Evolutionary conservation across 2,113 vertebrate species (phyloP).

Genomic region (Phrynosoma blainvillii): DNA sequence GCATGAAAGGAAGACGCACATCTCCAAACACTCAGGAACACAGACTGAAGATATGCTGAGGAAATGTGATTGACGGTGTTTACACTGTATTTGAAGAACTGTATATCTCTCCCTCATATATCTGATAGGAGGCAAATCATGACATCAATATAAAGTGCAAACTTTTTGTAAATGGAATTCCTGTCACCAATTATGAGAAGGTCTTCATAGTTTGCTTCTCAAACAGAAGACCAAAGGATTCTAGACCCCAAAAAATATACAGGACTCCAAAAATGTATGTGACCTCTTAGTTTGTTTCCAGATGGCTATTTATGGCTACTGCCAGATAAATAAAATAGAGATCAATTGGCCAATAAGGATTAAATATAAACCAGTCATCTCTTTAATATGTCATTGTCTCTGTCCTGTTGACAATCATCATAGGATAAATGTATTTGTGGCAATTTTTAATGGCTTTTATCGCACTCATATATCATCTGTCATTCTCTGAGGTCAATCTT

Average conservation of each 20-base stretch:
- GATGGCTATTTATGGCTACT: no score
- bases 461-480: neutral
- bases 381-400: neutral
- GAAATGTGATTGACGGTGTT: neutral
- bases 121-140: neutral
- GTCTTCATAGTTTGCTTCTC: neutral
- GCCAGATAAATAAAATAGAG: neutral
- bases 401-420: neutral
- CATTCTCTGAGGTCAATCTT: neutral
- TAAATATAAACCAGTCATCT: neutral
- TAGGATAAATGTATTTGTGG: neutral
- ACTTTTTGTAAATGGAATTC: neutral
- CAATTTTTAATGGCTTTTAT: neutral
- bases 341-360: neutral
- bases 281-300: neutral
- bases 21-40: neutral
- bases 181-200: neutral
- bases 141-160: neutral
- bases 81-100: neutral
- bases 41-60: neutral
- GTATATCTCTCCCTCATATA: neutral
- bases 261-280: neutral
- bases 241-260: neutral
- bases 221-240: neutral
- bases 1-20: neutral